Percentiles rank a stretch among this genome's conserved stretches.
Conservation (phyloP, 2,888 invertebrate genomes). For the Stratiomys singularior region DNA sequence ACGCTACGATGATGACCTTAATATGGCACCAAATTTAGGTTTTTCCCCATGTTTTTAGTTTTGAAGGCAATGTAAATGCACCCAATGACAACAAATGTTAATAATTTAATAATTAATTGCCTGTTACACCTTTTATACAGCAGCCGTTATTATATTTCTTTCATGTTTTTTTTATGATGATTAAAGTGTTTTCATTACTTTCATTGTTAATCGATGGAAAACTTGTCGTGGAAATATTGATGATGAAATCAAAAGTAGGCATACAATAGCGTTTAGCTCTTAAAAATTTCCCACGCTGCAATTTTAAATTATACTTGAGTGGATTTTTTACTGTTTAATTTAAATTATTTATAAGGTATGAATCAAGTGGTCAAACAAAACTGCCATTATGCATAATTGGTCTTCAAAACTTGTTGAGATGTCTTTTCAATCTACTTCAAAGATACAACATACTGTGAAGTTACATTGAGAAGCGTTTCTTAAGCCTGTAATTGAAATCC, state of each 20-base stretch:
- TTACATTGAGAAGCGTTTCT: too few relatives aligned
- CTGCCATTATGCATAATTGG: not conserved
- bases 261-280: not conserved
- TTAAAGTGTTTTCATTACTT: not conserved
- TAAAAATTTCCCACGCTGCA: not conserved
- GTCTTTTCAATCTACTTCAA: too few relatives aligned
- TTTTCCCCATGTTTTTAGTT: not conserved
- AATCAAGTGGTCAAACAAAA: not conserved
- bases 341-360: too few relatives aligned
- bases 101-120: not conserved
- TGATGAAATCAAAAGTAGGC: not conserved
- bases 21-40: slow-evolving; percentile 5
- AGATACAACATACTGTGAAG: too few relatives aligned
- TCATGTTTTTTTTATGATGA: not conserved
- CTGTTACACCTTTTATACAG: too few relatives aligned
- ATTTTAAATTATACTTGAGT: not conserved
- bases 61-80: slow-evolving; percentile 23
- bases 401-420: not conserved
- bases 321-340: not conserved
- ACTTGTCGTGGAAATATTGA: not conserved
- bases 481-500: too few relatives aligned
- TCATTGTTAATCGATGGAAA: too few relatives aligned
- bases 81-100: not conserved
- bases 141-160: too few relatives aligned
- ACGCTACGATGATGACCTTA: slow-evolving; percentile 1